phyloP scores from a whole-genome alignment of 2,888 invertebrate genomes.

The Hirudinaria manillensis region DNA sequence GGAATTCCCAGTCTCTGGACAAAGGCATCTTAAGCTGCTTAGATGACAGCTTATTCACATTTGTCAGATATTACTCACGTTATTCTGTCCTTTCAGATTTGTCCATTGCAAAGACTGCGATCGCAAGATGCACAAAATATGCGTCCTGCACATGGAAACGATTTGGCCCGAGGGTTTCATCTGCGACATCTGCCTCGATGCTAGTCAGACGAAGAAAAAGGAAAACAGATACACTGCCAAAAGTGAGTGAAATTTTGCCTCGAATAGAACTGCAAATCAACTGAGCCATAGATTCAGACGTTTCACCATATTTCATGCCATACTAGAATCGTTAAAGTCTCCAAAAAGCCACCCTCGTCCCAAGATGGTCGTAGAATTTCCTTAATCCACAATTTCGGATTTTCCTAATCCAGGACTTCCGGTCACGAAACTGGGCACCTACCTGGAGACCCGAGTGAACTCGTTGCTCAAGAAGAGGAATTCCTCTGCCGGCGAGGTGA shows the following conservation, averaged over 20 bases:
- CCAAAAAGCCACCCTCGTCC: too few relatives aligned
- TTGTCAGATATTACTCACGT: background rate
- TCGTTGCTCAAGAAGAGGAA: slow-evolving; percentile 89
- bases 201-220: slow-evolving; percentile 80
- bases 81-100: slow-evolving; percentile 57
- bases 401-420: slow-evolving; percentile 60
- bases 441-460: slow-evolving; percentile 94
- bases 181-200: slow-evolving; percentile 91
- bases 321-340: too few relatives aligned
- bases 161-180: slow-evolving; percentile 62
- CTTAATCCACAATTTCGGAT: background rate
- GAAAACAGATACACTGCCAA: slow-evolving; percentile 96
- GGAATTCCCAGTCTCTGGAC: too few relatives aligned
- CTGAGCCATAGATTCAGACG: too few relatives aligned
- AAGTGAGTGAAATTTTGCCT: slow-evolving; percentile 55
- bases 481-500: slow-evolving; percentile 93
- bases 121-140: slow-evolving; percentile 94
- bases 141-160: slow-evolving; percentile 87
- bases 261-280: too few relatives aligned
- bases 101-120: slow-evolving; percentile 93
- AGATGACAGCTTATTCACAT: background rate
- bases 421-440: slow-evolving; percentile 87
- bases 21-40: too few relatives aligned
- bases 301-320: too few relatives aligned
- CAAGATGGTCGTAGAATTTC: too few relatives aligned